Base-by-base conservation (phyloP, 1,140 invertebrate genomes). In the Danaus plexippus region DNA sequence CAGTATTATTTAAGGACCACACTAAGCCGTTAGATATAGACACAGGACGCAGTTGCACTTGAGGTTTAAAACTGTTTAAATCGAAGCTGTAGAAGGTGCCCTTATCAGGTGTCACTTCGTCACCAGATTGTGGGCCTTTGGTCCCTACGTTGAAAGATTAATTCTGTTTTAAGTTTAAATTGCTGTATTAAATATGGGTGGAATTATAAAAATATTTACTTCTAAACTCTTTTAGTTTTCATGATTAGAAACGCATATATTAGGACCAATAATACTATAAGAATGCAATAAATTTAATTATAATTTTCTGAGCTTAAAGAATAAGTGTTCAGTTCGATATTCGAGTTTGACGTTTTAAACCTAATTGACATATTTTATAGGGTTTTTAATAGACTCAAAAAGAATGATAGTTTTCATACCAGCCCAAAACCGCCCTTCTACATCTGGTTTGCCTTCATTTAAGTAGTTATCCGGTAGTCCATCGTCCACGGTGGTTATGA, bases 1-100 rank as follows among this genome's bases (percentile, higher is more conserved):
- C 89, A n/a, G 88, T 87, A 59, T 92, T 91, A 58, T 92, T 90
- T 0, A 77, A 67, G 15, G 89, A 90, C 93, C 94, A 95, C 0
- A 88, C 89, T 5, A 95, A 69, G 1, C 94, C 94, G 71, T 95
- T 96, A 15, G 92, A 92, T 32, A 94, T 90, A 9, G 88, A 85
- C 4, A 92, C 89, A 0, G 81, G 81, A 6, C 66, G 61, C 8
- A 85, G 18, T 9, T 69, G 67, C 0, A 73, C 52, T 8, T 63
- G 66, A 0, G 75, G 71, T 1, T 46, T 59, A 13, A 72, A 64
- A 7, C 55, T 54, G 5, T 69, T 62, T 51, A 75, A 69, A 9
- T 73, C 67, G 11, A 85, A 52, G 43, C 69, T 77, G 63, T 77
- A 85, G 1, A 85, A 59, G 0, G 75, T 68, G 0, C 72, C 77